Conservation (phyloP, 2,888 invertebrate species). For the Dugesia japonica region DNA sequence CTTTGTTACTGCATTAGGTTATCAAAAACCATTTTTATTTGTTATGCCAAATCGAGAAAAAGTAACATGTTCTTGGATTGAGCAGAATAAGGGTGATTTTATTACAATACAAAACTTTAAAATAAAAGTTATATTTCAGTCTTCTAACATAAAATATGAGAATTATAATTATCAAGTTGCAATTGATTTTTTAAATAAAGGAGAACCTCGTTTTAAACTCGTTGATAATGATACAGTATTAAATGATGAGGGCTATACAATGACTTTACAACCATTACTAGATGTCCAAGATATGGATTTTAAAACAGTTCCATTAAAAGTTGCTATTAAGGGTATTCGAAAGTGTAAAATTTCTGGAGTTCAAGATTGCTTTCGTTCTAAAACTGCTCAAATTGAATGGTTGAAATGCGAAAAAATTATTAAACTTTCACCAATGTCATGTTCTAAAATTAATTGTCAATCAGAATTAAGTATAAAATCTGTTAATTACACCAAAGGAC, state of each 20-base stretch:
- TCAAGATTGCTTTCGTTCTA: background rate
- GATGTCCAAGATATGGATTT: constrained; percentile 8
- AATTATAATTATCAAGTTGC: background rate
- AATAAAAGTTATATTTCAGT: background rate
- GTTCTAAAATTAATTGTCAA: background rate
- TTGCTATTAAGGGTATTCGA: background rate
- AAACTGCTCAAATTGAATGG: background rate
- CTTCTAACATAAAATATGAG: background rate
- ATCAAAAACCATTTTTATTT: constrained; percentile 20
- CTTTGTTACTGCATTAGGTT: background rate
- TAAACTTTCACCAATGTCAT: background rate
- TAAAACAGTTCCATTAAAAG: background rate
- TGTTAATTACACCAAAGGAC: background rate
- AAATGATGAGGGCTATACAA: background rate
- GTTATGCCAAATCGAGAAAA: background rate
- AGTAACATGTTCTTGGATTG: background rate
- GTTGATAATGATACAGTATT: background rate
- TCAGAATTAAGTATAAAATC: background rate
- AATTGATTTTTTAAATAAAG: constrained; percentile 13
- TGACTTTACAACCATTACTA: background rate
- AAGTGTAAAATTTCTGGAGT: background rate
- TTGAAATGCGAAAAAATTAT: background rate
- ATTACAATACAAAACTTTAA: background rate
- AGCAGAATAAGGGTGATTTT: background rate
- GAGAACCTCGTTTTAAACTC: background rate